A percentile compares a stretch with the other conserved stretches of the same genome.
Evolutionary conservation across 1,140 invertebrate species (phyloP).

Genomic region (Nomia melanderi): DNA sequence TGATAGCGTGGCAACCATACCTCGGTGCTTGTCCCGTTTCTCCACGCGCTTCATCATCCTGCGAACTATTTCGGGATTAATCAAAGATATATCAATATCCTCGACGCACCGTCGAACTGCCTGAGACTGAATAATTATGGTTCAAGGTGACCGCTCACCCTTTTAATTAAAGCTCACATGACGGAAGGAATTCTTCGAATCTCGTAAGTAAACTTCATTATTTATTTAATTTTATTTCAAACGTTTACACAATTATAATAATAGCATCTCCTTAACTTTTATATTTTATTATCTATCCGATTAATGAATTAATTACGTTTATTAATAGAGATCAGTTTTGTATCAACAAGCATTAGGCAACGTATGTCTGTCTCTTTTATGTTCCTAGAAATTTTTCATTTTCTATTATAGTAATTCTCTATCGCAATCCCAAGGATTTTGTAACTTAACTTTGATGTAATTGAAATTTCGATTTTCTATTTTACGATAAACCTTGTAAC

Average conservation of each 20-base stretch:
- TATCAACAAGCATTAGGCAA: too few relatives aligned
- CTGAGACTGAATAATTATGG: background rate
- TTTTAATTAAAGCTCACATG: background rate
- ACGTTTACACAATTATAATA: background rate
- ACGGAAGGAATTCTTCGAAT: background rate
- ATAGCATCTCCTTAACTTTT: background rate
- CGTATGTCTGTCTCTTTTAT: background rate
- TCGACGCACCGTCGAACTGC: background rate
- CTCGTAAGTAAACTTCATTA: constrained; percentile 16
- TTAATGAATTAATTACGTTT: background rate
- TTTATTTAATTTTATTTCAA: background rate
- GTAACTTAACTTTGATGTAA: background rate
- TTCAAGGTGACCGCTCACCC: background rate
- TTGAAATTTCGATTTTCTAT: background rate
- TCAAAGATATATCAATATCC: background rate
- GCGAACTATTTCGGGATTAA: background rate
- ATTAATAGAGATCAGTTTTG: background rate
- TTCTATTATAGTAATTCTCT: background rate
- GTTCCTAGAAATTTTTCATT: too few relatives aligned
- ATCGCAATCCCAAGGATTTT: too few relatives aligned
- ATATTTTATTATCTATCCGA: too few relatives aligned
- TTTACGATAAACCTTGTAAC: background rate
- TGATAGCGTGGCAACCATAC: constrained; percentile 30
- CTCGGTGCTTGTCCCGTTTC: background rate
- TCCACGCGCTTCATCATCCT: background rate